phyloP scores from a whole-genome alignment of 2,797 vertebrate species.

The Esox masquinongy region DNA sequence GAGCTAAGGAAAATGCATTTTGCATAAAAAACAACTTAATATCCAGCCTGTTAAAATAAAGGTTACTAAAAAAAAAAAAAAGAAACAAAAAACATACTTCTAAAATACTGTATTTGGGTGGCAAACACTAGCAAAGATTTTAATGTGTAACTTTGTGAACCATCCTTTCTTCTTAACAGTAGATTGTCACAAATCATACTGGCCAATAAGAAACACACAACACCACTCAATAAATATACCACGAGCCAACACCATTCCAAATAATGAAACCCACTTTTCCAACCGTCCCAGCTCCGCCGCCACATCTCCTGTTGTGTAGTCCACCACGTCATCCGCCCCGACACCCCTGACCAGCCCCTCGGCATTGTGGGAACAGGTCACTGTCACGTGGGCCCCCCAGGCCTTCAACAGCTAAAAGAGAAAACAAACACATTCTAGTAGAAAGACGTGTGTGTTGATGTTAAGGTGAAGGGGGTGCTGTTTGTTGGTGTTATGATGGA shows the following conservation, averaged over 20 bases:
- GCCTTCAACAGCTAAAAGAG: constrained; percentile 84
- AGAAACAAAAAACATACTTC: too few species aligned
- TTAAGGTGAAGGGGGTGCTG: too few species aligned
- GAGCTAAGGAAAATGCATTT: too few species aligned
- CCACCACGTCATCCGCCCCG: constrained; percentile 86
- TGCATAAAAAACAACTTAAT: too few species aligned
- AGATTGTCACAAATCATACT: too few species aligned
- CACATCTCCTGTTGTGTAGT: constrained; percentile 79
- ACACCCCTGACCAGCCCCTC: constrained; percentile 81
- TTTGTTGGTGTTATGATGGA: not conserved
- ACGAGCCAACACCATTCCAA: not conserved
- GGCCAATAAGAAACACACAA: not conserved
- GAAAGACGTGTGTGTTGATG: constrained; percentile 2
- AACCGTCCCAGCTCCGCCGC: constrained; percentile 75
- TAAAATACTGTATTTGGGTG: too few species aligned
- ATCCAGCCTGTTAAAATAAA: too few species aligned
- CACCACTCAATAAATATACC: too few species aligned
- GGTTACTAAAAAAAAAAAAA: too few species aligned
- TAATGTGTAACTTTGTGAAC: too few species aligned
- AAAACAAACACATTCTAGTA: not conserved
- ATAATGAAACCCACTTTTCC: constrained; percentile 74
- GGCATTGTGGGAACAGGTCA: constrained; percentile 88
- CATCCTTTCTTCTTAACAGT: too few species aligned
- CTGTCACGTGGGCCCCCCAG: constrained; percentile 89
- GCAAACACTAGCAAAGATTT: too few species aligned